These are phyloP conservation scores for Drosophila micromelanica DNA, from an alignment of 1,140 invertebrate genomes.

Conservation along the genomic window DNA sequence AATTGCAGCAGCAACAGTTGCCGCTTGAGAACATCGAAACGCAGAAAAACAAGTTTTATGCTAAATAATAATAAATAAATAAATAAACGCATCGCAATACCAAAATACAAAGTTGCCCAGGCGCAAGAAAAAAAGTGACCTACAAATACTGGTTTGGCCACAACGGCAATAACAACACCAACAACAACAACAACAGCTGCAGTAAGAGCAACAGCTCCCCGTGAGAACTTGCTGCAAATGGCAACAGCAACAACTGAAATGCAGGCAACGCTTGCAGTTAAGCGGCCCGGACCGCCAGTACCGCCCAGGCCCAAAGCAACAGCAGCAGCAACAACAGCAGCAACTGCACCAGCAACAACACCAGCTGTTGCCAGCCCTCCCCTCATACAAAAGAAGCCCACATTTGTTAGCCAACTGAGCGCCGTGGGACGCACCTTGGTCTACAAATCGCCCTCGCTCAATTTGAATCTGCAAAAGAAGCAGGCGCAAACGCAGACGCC, in stretches of 20 bases:
- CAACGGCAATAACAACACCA: conserved; percentile 10
- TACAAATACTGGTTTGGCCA: conserved; percentile 83
- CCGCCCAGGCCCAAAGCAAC: conserved; percentile 75
- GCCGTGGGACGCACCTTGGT: conserved; percentile 80
- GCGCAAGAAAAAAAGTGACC: conserved; percentile 66
- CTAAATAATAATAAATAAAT: conserved; percentile 73
- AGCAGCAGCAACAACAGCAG: conserved; percentile 27
- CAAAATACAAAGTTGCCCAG: conserved; percentile 33
- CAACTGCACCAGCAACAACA: conserved; percentile 26
- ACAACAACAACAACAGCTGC: conserved; percentile 24
- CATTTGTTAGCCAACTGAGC: conserved; percentile 73
- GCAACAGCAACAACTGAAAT: conserved; percentile 36
- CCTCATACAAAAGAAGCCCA: conserved; percentile 75
- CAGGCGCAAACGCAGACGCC: conserved; percentile 77
- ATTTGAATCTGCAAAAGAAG: conserved; percentile 76
- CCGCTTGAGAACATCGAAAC: conserved; percentile 26
- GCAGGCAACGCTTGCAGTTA: conserved; percentile 61
- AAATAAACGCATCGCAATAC: conserved; percentile 69
- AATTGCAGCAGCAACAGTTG: conserved; percentile 3
- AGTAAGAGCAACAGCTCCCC: conserved; percentile 2
- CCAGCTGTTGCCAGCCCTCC: conserved; percentile 58
- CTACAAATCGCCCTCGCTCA: conserved; percentile 79
- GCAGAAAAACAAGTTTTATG: conserved; percentile 67
- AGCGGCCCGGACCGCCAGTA: conserved; percentile 79
- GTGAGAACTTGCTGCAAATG: conserved; percentile 32